Conservation (phyloP, 2,113 vertebrate genomes). For the Ascaphus truei region DNA sequence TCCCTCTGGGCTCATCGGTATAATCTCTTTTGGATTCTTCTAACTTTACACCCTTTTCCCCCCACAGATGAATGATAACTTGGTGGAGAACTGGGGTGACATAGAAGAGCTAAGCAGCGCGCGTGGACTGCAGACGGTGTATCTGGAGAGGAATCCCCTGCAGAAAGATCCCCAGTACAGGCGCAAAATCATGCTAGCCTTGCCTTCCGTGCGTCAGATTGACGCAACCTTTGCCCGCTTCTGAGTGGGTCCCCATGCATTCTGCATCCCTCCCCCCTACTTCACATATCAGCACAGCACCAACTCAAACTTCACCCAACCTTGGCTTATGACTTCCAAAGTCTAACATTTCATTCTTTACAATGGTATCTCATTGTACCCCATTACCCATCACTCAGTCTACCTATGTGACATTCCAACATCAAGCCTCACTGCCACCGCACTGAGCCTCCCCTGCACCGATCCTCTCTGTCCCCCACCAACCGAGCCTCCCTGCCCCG, state of each 20-base stretch:
- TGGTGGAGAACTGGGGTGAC: conserved; percentile 92
- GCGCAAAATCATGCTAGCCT: conserved; percentile 92
- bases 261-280: conserved; percentile 10
- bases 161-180: conserved; percentile 96
- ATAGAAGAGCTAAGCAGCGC: conserved; percentile 93
- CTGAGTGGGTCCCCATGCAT: conserved; percentile 56
- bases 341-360: conserved; percentile 9
- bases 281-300: conserved; percentile 37
- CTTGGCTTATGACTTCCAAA: conserved; percentile 45
- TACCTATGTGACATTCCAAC: no score
- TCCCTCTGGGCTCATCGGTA: no score
- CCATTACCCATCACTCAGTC: no score
- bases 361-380: no score
- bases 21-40: no score
- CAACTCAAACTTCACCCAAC: conserved; percentile 45
- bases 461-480: no score
- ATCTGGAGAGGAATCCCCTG: conserved; percentile 91
- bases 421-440: no score
- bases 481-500: no score
- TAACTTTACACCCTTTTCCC: no score
- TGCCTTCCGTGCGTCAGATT: conserved; percentile 91
- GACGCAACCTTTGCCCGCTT: conserved; percentile 95
- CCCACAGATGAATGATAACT: conserved; percentile 94
- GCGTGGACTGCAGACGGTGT: conserved; percentile 85
- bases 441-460: no score